Evolutionary conservation across 1,140 invertebrate genomes (phyloP), one percentile per base, ranked within the genome.

Genomic region (Lineus longissimus): DNA sequence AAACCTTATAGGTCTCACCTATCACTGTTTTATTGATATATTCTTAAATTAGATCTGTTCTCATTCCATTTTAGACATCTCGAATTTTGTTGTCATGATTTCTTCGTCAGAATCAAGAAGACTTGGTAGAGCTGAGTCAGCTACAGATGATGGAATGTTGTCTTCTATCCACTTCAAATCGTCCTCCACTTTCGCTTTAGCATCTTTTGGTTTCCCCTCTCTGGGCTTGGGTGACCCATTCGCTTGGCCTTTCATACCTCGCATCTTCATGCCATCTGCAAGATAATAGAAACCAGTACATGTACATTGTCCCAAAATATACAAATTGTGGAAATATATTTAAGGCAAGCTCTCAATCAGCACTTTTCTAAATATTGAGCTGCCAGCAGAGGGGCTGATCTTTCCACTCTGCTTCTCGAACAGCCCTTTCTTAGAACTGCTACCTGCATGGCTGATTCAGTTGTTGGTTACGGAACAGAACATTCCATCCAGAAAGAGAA

Each of bases 91-190:
- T 70, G 88, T 92, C 76, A 93, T 88, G 27, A 94, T 87, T 82
- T 94, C 91, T 82, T 95, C 92, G 78, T 94, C 92, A 0, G 92
- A 94, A 81, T 94, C 91, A 19, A 94, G 81, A 25, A 93, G 63
- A 62, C 73, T 86, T 0, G 91, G 91, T 27, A 94, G 81, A 15
- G 91, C 87, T 33, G 86, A 84, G 79, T 90, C 89, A 64, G 85
- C 85, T 62, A 90, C 81, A 58, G 89, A 88, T 25, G 88, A 84
- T 31, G 91, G 91, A 71, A 95, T 92, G 78, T 95, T 92, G 74
- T 94, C 92, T 78, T 94, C 92, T 0, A 95, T 88, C 93, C 92
- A 95, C 77, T 91, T 90, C 56, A 94, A 81, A 80, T 93, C 91
- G 65, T 93, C 91, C 70, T 93, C 68, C 30, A 36, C 51, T 64